Evolutionary conservation across 2,113 vertebrate species (phyloP).

Genomic region (Noctilio leporinus): DNA sequence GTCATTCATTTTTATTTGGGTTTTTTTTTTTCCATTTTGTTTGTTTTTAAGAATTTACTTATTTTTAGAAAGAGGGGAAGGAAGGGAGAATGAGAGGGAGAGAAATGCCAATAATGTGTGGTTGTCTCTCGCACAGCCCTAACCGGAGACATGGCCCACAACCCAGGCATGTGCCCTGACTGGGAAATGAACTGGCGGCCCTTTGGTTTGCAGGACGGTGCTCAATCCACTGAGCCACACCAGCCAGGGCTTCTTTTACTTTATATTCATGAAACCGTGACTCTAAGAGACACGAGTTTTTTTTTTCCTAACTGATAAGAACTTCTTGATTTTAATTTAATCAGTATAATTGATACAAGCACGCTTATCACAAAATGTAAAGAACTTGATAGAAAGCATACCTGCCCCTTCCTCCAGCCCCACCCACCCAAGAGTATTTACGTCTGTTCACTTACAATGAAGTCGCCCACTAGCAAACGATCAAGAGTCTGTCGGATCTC

Average conservation of each 20-base stretch:
- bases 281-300: neutral
- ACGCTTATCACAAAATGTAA: neutral
- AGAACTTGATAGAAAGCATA: neutral
- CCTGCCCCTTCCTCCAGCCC: fast-evolving
- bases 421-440: neutral
- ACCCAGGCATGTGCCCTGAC: too few relatives aligned
- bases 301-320: neutral
- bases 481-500: slow-evolving; percentile 98
- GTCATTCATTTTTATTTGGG: neutral
- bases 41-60: too few relatives aligned
- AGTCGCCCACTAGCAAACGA: slow-evolving; percentile 94
- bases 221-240: too few relatives aligned
- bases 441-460: slow-evolving; percentile 88
- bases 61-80: too few relatives aligned
- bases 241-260: too few relatives aligned
- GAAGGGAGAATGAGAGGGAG: too few relatives aligned
- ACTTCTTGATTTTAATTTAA: neutral
- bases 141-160: too few relatives aligned
- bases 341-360: neutral
- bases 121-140: too few relatives aligned
- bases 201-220: too few relatives aligned
- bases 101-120: too few relatives aligned
- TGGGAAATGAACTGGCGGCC: too few relatives aligned
- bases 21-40: neutral
- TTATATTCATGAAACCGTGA: neutral